These are phyloP conservation scores for Potamilus streckersoni DNA, from an alignment of 1,140 invertebrate species.

Conservation along the genomic window DNA sequence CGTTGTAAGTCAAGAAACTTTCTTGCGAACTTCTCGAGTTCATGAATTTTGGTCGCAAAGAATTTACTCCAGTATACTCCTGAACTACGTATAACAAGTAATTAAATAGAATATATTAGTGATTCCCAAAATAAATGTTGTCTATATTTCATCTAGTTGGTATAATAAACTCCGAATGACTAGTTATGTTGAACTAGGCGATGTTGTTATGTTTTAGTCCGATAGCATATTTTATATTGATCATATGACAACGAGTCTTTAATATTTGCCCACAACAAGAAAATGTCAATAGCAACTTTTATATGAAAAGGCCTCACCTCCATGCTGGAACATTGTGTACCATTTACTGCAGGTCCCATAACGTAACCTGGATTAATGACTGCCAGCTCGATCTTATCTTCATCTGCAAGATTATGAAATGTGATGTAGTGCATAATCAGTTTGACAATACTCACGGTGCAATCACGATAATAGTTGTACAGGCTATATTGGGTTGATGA, in stretches of 20 bases:
- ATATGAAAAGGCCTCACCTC: constrained; percentile 55
- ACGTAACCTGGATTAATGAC: constrained; percentile 72
- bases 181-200: no score
- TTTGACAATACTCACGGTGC: background rate
- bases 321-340: constrained; percentile 65
- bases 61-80: no score
- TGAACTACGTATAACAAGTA: no score
- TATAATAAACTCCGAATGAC: no score
- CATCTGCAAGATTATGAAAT: constrained; percentile 50
- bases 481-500: background rate
- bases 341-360: constrained; percentile 71
- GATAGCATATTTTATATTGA: no score
- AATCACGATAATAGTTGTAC: background rate
- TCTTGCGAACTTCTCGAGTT: background rate
- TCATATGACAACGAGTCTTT: no score
- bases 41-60: background rate
- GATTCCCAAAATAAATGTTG: no score
- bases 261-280: no score
- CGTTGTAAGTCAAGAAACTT: background rate
- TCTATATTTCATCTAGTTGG: no score
- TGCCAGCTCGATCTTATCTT: constrained; percentile 71
- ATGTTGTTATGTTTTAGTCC: no score
- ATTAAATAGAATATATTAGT: no score
- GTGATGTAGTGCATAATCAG: background rate
- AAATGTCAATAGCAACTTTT: no score